Base-by-base conservation (phyloP, 1,140 invertebrate genomes). In the Harlomillsia oculata region DNA sequence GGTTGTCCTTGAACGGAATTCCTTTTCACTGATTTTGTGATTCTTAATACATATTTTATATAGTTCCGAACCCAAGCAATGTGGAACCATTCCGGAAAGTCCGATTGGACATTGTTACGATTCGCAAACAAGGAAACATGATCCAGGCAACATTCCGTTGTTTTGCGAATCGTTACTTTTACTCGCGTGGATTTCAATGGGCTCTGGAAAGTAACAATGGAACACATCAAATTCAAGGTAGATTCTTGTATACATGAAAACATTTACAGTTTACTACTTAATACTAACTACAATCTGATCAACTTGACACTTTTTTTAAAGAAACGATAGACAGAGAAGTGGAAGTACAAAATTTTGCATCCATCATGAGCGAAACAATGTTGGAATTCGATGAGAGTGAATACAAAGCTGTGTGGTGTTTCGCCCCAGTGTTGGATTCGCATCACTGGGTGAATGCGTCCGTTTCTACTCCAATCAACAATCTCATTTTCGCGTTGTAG, bases 81-180 rank as follows among this genome's bases (percentile, higher is more conserved):
- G 54, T 48, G 5, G 54, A 56, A 34, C 21, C 20, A 14, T 43
- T 56, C 9, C 49, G 37, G 18, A 49, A 50, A 34, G 43, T 56
- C 8, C 29, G 54, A 18, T 41, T 56, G 13, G 54, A 56, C 28
- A 29, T 56, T 14, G 20, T 39, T n/a, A 48, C 34, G 0, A 28
- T 56, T 14, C 45, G 54, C 9, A 56, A 23, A 34, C 54, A 56
- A 26, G 46, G 39, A 9, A 50, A 13, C 16, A 21, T 21, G 5
- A 20, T 50, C 21, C 14, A 32, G 4, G 46, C 46, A 2, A 56
- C 54, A 25, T 49, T 56, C 28, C 45, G 54, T n/a, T 56, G 54
- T 32, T 56, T 56, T 23, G 54, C 54, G 6, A 56, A 56, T 32
- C 34, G 54, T 18, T 56, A 56, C 28, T 56, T 49, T 30, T 50